phyloP scores from a whole-genome alignment of 2,888 invertebrate genomes.

The Alloscopus bannaensis region DNA sequence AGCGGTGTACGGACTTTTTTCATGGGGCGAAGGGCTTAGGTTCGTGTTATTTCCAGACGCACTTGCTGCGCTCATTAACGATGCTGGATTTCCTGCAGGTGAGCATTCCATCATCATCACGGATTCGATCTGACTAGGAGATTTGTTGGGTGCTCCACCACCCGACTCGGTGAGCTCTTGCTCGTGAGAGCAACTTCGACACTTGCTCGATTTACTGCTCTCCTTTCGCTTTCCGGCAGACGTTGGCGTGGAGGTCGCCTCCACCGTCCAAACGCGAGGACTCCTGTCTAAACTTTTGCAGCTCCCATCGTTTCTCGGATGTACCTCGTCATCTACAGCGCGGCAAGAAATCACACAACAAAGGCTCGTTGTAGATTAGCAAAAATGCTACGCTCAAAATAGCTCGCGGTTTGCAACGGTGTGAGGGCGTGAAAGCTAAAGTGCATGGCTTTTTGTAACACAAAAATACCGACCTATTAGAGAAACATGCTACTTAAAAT shows the following conservation, averaged over 20 bases:
- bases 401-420: too few species aligned
- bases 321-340: conserved; percentile 52
- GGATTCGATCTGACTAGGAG: conserved; percentile 53
- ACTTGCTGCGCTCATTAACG: conserved; percentile 64
- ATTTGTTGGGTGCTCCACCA: conserved; percentile 29
- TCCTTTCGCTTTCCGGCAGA: conserved; percentile 35
- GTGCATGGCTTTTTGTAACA: too few species aligned
- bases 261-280: conserved; percentile 72
- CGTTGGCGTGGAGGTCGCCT: conserved; percentile 54
- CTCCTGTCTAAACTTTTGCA: conserved; percentile 59
- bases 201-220: conserved; percentile 30
- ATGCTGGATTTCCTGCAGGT: conserved; percentile 67
- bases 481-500: too few species aligned
- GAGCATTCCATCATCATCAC: conserved; percentile 63
- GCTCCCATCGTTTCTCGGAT: conserved; percentile 41
- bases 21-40: conserved; percentile 36
- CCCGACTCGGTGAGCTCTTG: conserved; percentile 40
- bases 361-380: too few species aligned
- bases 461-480: too few species aligned
- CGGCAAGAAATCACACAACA: background rate
- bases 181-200: conserved; percentile 49
- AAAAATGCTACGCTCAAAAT: too few species aligned
- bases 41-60: conserved; percentile 39
- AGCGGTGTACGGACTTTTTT: conserved; percentile 34
- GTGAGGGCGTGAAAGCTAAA: too few species aligned